A percentile compares a stretch with the other conserved stretches of the same genome.
Evolutionary conservation across 2,888 invertebrate genomes (phyloP).

Genomic region (Erebia palarica): DNA sequence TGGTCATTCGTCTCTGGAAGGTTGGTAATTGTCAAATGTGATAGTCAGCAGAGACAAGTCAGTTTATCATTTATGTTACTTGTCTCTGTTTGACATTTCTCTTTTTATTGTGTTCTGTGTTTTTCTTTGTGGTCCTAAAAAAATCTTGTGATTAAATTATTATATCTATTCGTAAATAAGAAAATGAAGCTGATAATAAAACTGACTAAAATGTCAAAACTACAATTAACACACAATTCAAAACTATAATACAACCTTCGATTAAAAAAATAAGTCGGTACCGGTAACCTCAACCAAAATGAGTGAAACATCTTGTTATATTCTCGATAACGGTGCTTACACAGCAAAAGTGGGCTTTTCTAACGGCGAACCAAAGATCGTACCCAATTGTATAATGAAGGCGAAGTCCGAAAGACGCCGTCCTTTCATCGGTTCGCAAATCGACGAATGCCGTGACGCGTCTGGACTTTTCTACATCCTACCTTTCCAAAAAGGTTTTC

Average conservation of each 20-base stretch:
- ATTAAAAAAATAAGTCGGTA: neutral
- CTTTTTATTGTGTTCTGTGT: too few species aligned
- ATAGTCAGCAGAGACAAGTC: too few species aligned
- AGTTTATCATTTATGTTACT: too few species aligned
- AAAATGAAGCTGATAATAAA: neutral
- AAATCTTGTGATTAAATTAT: too few species aligned
- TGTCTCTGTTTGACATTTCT: too few species aligned
- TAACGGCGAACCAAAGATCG: slow-evolving; percentile 85
- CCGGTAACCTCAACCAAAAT: slow-evolving; percentile 44
- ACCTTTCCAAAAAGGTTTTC: slow-evolving; percentile 96
- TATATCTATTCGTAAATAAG: too few species aligned
- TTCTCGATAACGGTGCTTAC: slow-evolving; percentile 95
- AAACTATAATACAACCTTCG: neutral
- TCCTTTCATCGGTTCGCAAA: slow-evolving; percentile 95
- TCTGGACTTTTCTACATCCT: slow-evolving; percentile 97
- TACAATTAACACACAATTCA: neutral
- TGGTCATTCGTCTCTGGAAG: too few species aligned
- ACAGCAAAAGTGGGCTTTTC: slow-evolving; percentile 93
- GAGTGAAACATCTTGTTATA: slow-evolving; percentile 80
- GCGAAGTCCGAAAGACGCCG: slow-evolving; percentile 97
- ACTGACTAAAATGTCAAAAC: neutral
- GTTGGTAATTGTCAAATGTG: too few species aligned
- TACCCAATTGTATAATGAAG: slow-evolving; percentile 99
- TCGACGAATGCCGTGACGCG: slow-evolving; percentile 97
- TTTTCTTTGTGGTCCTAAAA: too few species aligned